Evolutionary conservation across 2,888 invertebrate species (phyloP).

Genomic region (Slavum lentiscoides): DNA sequence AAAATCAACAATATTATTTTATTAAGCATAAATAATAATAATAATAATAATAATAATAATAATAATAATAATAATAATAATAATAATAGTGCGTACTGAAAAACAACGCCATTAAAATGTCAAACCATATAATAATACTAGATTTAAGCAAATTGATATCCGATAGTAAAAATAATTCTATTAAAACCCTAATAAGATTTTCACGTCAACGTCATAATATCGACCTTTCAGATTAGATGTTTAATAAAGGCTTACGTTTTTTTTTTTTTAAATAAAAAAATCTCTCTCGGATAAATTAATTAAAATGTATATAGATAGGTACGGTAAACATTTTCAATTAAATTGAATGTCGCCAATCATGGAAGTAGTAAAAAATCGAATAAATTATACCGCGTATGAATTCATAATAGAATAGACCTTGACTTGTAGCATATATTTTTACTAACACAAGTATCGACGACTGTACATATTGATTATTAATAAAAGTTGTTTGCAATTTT

Average conservation of each 20-base stretch:
- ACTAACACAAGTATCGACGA: neutral
- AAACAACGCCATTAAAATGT: too few relatives aligned
- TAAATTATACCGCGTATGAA: neutral
- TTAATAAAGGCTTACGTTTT: too few relatives aligned
- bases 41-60: too few relatives aligned
- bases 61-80: too few relatives aligned
- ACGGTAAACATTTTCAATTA: neutral
- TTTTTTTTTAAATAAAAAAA: neutral
- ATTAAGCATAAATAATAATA: too few relatives aligned
- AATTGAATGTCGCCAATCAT: neutral
- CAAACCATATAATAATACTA: too few relatives aligned
- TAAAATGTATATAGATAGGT: neutral
- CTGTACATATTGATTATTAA: neutral
- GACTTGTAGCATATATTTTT: neutral
- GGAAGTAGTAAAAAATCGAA: neutral
- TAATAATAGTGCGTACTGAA: too few relatives aligned
- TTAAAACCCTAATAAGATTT: neutral
- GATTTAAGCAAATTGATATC: too few relatives aligned
- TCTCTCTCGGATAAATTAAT: neutral
- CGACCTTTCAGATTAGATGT: neutral
- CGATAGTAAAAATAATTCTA: neutral
- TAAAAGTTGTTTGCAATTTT: neutral
- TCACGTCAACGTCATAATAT: neutral
- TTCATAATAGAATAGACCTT: conserved; percentile 1
- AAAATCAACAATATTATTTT: too few relatives aligned